Conservation (phyloP, 2,888 invertebrate genomes). For the Drosophila robusta region DNA sequence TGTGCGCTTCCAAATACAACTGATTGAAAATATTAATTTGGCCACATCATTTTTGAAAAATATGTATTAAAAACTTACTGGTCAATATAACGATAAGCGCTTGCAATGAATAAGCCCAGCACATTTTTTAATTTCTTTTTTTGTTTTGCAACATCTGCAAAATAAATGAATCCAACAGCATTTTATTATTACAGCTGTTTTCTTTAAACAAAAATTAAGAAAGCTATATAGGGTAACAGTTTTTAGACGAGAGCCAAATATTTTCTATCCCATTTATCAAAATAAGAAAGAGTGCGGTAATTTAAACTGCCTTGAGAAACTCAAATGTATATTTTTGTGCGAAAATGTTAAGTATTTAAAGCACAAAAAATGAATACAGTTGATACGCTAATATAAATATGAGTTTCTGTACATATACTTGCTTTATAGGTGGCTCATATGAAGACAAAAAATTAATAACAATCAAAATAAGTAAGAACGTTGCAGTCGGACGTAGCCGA, state of each 20-base stretch:
- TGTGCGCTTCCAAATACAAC: conserved; percentile 36
- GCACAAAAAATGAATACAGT: no score
- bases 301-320: no score
- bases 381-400: no score
- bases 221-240: no score
- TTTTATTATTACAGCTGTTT: conserved; percentile 14
- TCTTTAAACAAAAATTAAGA: not conserved
- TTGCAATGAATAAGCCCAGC: conserved; percentile 6
- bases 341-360: no score
- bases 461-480: not conserved
- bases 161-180: conserved; percentile 1
- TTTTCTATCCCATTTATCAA: no score
- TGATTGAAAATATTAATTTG: conserved; percentile 13
- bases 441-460: no score
- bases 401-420: no score
- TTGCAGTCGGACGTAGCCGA: no score
- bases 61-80: conserved; percentile 25
- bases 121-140: conserved; percentile 5
- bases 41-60: not conserved
- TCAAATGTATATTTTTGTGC: no score
- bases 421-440: not conserved
- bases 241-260: not conserved
- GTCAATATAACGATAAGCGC: conserved; percentile 11
- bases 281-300: no score
- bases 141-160: conserved; percentile 21